Percentiles rank a stretch among this genome's conserved stretches.
These are phyloP conservation scores for Poicephalus gulielmi DNA, from an alignment of 2,113 vertebrate species.

Conservation along the genomic window DNA sequence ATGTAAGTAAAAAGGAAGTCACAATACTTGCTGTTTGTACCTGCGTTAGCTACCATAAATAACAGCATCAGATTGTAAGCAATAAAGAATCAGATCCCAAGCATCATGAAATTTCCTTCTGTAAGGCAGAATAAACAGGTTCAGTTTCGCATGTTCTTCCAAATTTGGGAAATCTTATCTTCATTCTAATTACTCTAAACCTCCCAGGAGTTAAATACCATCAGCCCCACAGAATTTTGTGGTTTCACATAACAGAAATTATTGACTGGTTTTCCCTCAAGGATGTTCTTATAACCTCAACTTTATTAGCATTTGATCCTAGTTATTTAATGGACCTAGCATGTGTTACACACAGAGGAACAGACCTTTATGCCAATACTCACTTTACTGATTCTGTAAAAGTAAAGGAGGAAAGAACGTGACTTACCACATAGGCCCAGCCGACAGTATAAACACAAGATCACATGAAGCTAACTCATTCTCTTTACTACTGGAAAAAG, in stretches of 20 bases:
- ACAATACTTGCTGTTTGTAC: not conserved
- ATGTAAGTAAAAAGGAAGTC: not conserved
- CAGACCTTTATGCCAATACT: not conserved
- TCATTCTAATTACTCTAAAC: not conserved
- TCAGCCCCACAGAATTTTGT: not conserved
- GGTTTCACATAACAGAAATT: not conserved
- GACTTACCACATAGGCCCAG: not conserved
- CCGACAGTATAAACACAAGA: not conserved
- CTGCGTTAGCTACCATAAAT: not conserved
- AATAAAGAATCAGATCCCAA: not conserved
- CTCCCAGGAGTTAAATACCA: not conserved
- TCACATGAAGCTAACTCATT: not conserved
- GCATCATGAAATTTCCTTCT: not conserved
- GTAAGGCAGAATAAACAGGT: not conserved
- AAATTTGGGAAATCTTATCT: not conserved
- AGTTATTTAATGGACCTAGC: not conserved
- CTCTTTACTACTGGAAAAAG: constrained; percentile 19
- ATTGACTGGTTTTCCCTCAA: not conserved
- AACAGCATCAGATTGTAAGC: not conserved
- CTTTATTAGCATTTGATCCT: not conserved
- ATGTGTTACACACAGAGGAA: not conserved
- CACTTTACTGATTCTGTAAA: not conserved
- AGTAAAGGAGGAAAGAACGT: not conserved
- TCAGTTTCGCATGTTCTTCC: not conserved
- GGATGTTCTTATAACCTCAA: not conserved